phyloP scores from a whole-genome alignment of 1,140 invertebrate genomes.

The Nylanderia fulva region DNA sequence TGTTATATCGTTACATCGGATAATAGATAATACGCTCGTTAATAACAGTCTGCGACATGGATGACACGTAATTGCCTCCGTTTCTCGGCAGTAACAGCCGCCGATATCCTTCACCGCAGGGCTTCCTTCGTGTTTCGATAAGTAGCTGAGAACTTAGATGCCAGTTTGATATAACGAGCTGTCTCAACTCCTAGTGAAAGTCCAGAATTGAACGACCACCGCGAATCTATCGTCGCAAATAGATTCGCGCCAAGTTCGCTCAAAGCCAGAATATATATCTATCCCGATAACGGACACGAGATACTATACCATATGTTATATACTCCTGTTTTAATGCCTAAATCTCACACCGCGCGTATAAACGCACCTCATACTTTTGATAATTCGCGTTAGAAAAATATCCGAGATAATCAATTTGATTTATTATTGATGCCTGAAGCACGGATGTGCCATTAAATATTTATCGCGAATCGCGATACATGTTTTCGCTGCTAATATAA shows the following conservation, averaged over 20 bases:
- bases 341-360: constrained; percentile 31
- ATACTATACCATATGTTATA: no score
- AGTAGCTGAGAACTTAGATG: constrained; percentile 73
- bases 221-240: constrained; percentile 29
- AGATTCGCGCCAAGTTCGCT: constrained; percentile 42
- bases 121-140: constrained; percentile 52
- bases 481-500: constrained; percentile 6
- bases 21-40: constrained; percentile 53
- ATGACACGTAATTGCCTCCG: constrained; percentile 57
- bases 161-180: constrained; percentile 74
- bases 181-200: constrained; percentile 43
- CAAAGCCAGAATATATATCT: constrained; percentile 49
- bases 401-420: background rate
- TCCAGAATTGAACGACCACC: constrained; percentile 62
- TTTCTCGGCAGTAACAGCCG: constrained; percentile 26
- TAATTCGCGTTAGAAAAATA: no score
- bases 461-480: constrained; percentile 2
- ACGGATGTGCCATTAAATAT: constrained; percentile 2
- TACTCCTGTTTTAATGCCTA: background rate
- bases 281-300: constrained; percentile 24
- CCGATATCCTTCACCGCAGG: constrained; percentile 9
- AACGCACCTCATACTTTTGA: background rate
- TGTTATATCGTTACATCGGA: constrained; percentile 32
- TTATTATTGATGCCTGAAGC: constrained; percentile 20
- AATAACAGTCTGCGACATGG: constrained; percentile 42